phyloP scores from a whole-genome alignment of 2,797 vertebrate species.

The Protosalanx chinensis region DNA sequence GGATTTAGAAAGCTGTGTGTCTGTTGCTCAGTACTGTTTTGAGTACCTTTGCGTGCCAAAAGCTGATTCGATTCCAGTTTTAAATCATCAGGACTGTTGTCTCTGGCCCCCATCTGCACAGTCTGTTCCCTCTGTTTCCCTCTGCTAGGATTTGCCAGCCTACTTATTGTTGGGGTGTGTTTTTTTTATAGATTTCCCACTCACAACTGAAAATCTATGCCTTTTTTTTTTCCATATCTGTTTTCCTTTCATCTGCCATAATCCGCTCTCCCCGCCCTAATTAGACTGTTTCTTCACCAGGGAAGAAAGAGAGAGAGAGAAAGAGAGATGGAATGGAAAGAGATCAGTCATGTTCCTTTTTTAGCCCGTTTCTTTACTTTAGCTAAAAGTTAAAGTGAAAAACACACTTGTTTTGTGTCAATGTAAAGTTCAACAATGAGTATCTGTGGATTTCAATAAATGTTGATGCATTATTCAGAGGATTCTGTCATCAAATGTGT shows the following conservation, averaged over 20 bases:
- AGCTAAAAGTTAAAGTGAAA: neutral
- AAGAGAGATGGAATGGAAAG: conserved; percentile 36
- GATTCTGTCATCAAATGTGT: neutral
- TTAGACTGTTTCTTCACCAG: conserved; percentile 40
- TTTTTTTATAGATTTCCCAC: conserved; percentile 42
- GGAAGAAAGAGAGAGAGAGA: conserved; percentile 28
- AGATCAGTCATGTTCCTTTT: neutral
- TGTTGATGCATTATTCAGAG: neutral
- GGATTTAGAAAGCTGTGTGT: neutral
- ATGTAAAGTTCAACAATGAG: neutral
- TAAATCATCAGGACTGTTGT: neutral
- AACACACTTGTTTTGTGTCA: neutral
- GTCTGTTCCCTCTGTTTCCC: conserved; percentile 52
- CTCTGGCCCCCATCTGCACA: conserved; percentile 48
- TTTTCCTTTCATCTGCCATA: conserved; percentile 41
- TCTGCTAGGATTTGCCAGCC: conserved; percentile 53
- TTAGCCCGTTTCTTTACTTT: neutral
- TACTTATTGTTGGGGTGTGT: conserved; percentile 49
- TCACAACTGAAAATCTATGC: conserved; percentile 50
- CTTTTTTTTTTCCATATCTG: conserved; percentile 2
- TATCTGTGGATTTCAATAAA: neutral
- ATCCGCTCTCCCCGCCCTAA: conserved; percentile 45
- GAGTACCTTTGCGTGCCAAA: neutral
- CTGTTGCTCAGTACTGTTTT: neutral
- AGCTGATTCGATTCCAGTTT: neutral